These are phyloP conservation scores for Andinoacara biseriatus DNA, from an alignment of 2,113 vertebrate species.

Conservation along the genomic window DNA sequence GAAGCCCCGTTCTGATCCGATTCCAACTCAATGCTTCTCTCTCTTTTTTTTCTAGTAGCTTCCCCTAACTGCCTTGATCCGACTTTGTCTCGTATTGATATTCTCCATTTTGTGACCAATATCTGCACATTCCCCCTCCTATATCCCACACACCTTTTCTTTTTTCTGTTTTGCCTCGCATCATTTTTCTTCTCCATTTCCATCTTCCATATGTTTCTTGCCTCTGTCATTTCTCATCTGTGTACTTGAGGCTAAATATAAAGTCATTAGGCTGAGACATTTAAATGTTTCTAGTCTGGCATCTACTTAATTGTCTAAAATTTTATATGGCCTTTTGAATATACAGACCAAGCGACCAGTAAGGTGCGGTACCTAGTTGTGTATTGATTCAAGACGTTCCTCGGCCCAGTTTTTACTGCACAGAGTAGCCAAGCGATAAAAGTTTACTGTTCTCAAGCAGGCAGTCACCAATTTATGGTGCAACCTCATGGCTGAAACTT, in stretches of 20 bases:
- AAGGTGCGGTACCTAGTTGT: not conserved
- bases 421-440: slow-evolving; percentile 54
- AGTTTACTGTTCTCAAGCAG: slow-evolving; percentile 60
- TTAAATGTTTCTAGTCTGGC: not conserved
- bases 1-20: slow-evolving; percentile 9
- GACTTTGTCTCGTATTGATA: slow-evolving; percentile 25
- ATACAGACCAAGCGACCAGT: not conserved
- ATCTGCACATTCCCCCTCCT: slow-evolving; percentile 13
- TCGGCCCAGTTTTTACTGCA: slow-evolving; percentile 54
- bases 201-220: not conserved
- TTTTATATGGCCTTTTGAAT: not conserved
- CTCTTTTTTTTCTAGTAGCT: not conserved
- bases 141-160: not conserved
- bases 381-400: slow-evolving; percentile 57
- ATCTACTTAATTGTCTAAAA: slow-evolving; percentile 15
- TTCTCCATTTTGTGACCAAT: slow-evolving; percentile 45
- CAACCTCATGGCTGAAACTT: slow-evolving; percentile 53
- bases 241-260: not conserved
- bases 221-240: not conserved
- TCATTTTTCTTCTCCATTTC: not conserved
- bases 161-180: not conserved
- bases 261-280: not conserved
- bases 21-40: slow-evolving; percentile 27
- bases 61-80: slow-evolving; percentile 17
- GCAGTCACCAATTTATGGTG: slow-evolving; percentile 55